phyloP scores from a whole-genome alignment of 2,888 invertebrate species.

The Cheilosia urbana region DNA sequence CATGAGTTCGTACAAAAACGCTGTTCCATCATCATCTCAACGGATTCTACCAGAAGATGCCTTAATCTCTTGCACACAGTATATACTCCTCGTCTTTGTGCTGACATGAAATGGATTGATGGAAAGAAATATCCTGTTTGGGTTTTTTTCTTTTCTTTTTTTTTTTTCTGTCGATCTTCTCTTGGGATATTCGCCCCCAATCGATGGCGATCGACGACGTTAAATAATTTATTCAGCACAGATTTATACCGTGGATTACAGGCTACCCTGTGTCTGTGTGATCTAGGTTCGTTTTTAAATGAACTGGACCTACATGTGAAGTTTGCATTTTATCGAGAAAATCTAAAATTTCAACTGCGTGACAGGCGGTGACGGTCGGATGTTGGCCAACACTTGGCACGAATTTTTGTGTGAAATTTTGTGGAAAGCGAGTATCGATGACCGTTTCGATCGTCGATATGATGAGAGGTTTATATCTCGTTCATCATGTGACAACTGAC shows the following conservation, averaged over 20 bases:
- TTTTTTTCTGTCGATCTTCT: constrained; percentile 19
- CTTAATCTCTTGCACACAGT: constrained; percentile 42
- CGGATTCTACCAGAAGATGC: constrained; percentile 2
- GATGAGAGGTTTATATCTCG: constrained; percentile 43
- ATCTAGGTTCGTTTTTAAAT: constrained; percentile 58
- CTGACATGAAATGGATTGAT: constrained; percentile 71
- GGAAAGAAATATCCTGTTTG: constrained; percentile 70
- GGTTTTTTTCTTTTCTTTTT: not conserved
- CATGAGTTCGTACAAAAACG: constrained; percentile 45
- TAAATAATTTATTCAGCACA: constrained; percentile 70
- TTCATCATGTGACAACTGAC: constrained; percentile 73
- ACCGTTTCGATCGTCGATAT: constrained; percentile 31
- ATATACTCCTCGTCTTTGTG: constrained; percentile 6
- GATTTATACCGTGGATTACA: constrained; percentile 62
- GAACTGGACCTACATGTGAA: constrained; percentile 54
- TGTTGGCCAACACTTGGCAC: not conserved
- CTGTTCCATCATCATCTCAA: not conserved
- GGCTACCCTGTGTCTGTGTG: constrained; percentile 65
- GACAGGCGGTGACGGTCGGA: constrained; percentile 5
- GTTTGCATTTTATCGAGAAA: constrained; percentile 51
- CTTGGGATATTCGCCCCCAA: constrained; percentile 62
- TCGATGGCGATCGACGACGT: constrained; percentile 49
- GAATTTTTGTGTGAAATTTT: constrained; percentile 36
- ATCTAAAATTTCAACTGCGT: not conserved
- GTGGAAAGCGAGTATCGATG: constrained; percentile 38